Evolutionary conservation across 1,140 invertebrate species (phyloP).

Genomic region (Trissolcus basalis): DNA sequence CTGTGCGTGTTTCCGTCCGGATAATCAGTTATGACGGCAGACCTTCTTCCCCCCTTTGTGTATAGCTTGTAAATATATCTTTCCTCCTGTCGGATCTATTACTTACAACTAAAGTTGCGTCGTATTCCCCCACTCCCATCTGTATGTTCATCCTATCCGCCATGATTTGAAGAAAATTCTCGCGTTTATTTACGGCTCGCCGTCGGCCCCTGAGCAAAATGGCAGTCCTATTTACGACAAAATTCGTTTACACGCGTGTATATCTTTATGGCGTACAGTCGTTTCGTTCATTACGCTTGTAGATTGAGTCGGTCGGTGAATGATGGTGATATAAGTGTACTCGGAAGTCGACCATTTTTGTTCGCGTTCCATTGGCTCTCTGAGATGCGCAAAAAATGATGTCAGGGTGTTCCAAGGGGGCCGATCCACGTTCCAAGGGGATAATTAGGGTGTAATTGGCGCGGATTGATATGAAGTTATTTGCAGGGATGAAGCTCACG

Average conservation of each 20-base stretch:
- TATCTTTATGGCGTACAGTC: slow-evolving; percentile 47
- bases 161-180: slow-evolving; percentile 64
- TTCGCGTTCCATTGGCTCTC: slow-evolving; percentile 24
- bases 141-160: slow-evolving; percentile 39
- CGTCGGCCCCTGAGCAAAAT: slow-evolving; percentile 65
- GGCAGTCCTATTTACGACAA: slow-evolving; percentile 51
- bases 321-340: slow-evolving; percentile 47
- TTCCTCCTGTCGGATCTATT: slow-evolving; percentile 1
- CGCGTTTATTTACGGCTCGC: slow-evolving; percentile 64
- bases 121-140: not conserved
- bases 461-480: slow-evolving; percentile 48
- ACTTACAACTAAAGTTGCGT: slow-evolving; percentile 28
- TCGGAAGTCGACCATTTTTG: slow-evolving; percentile 56
- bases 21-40: slow-evolving; percentile 3
- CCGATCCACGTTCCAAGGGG: slow-evolving; percentile 15
- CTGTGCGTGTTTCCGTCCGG: not conserved
- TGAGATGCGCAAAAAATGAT: slow-evolving; percentile 44
- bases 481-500: slow-evolving; percentile 25
- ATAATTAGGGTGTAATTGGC: slow-evolving; percentile 40
- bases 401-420: slow-evolving; percentile 20
- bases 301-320: slow-evolving; percentile 48
- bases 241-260: slow-evolving; percentile 48
- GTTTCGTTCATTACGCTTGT: slow-evolving; percentile 49
- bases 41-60: too few species aligned
- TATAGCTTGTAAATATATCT: too few species aligned